These are phyloP conservation scores for Myanophis thanlyinensis DNA, from an alignment of 2,113 vertebrate species.

Conservation along the genomic window DNA sequence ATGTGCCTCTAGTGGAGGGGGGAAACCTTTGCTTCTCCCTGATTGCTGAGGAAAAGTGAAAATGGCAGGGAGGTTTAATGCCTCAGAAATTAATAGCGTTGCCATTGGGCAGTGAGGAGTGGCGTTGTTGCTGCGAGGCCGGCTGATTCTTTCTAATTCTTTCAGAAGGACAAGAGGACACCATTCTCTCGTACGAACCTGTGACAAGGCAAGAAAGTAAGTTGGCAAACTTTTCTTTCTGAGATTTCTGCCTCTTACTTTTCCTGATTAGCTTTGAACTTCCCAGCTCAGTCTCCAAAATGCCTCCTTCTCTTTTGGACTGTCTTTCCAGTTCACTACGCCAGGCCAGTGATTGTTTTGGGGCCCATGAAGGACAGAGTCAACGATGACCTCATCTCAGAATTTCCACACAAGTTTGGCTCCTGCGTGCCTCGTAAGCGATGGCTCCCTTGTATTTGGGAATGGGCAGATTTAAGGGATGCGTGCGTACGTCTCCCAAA, in stretches of 20 bases:
- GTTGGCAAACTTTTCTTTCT: slow-evolving; percentile 48
- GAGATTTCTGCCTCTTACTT: no score
- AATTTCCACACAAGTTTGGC: slow-evolving; percentile 98
- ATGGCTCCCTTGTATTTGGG: rapidly evolving
- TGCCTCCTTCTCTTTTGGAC: background rate
- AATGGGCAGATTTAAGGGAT: background rate
- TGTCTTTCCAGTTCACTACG: slow-evolving; percentile 85
- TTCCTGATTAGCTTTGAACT: background rate
- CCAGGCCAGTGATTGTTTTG: slow-evolving; percentile 95
- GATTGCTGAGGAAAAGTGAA: background rate
- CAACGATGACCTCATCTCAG: slow-evolving; percentile 98
- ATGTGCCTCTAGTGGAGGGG: background rate
- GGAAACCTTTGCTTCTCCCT: background rate
- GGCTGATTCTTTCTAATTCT: slow-evolving; percentile 19
- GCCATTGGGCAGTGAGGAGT: background rate
- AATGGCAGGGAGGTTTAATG: no score
- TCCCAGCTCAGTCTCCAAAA: rapidly evolving
- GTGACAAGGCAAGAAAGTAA: slow-evolving; percentile 99
- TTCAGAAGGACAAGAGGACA: slow-evolving; percentile 97
- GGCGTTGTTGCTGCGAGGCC: background rate
- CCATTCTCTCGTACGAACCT: slow-evolving; percentile 95
- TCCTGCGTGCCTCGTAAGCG: slow-evolving; percentile 98
- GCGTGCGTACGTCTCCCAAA: rapidly evolving
- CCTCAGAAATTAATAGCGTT: background rate
- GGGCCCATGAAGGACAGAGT: slow-evolving; percentile 96